A percentile compares a stretch with the other conserved stretches of the same genome.
Evolutionary conservation across 2,113 vertebrate genomes (phyloP).

Genomic region (Terrapene triunguis): DNA sequence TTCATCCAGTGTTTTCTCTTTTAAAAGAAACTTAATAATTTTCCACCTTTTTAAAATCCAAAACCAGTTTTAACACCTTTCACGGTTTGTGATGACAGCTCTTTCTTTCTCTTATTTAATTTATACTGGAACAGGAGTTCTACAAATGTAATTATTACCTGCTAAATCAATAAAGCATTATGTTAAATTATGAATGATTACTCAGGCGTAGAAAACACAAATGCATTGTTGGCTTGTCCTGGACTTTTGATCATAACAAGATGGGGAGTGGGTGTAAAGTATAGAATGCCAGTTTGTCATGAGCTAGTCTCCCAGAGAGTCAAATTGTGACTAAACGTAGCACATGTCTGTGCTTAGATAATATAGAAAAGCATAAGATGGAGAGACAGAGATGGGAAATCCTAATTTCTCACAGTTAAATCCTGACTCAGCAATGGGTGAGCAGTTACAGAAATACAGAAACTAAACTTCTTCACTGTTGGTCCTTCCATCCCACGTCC

Average conservation of each 20-base stretch:
- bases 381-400: not conserved
- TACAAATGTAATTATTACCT: conserved; percentile 61
- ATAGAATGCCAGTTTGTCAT: not conserved
- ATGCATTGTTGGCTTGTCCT: conserved; percentile 47
- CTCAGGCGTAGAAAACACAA: not conserved
- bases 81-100: not conserved
- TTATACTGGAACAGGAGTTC: conserved; percentile 35
- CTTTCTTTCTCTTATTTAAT: conserved; percentile 55
- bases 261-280: conserved; percentile 49
- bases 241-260: conserved; percentile 44
- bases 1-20: not conserved
- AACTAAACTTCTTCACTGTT: not conserved
- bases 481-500: not conserved
- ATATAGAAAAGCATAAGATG: not conserved
- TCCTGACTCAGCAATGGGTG: rapidly evolving
- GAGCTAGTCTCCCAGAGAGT: conserved; percentile 46
- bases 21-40: conserved; percentile 5
- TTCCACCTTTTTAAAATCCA: not conserved
- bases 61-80: conserved; percentile 12
- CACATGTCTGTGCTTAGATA: not conserved
- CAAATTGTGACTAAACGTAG: not conserved
- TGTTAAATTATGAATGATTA: conserved; percentile 60
- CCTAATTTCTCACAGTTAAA: not conserved
- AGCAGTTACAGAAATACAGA: rapidly evolving
- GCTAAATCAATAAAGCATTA: conserved; percentile 50